Evolutionary conservation across 1,140 invertebrate species (phyloP).

Genomic region (Ceratina japonica): DNA sequence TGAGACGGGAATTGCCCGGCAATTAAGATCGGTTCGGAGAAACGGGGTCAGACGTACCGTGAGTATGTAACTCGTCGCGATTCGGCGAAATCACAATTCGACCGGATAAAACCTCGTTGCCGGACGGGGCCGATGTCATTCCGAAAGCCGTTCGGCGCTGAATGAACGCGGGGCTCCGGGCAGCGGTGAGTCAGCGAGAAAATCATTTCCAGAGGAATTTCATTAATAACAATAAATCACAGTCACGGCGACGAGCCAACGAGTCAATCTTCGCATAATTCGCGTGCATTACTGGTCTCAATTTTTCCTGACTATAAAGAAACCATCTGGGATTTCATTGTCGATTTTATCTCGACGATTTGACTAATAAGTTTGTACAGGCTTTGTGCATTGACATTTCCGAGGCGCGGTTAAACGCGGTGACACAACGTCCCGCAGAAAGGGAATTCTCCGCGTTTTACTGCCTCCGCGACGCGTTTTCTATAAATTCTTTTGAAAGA

Average conservation of each 20-base stretch:
- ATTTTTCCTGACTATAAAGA: neutral
- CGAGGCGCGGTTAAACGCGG: neutral
- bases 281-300: neutral
- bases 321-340: no score
- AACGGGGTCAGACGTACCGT: conserved; percentile 9
- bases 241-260: neutral
- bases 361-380: no score
- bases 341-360: no score
- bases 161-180: neutral
- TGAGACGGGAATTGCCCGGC: conserved; percentile 19
- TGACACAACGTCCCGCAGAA: neutral
- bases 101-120: neutral
- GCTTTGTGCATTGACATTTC: no score
- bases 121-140: neutral
- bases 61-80: neutral
- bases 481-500: neutral
- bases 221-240: neutral
- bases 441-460: conserved; percentile 34
- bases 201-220: neutral
- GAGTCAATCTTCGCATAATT: neutral
- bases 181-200: neutral
- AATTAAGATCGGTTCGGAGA: conserved; percentile 34
- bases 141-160: neutral
- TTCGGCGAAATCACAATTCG: conserved; percentile 41
- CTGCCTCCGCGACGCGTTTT: neutral